These are phyloP conservation scores for Pelmatolapia mariae DNA, from an alignment of 2,113 vertebrate genomes.

Conservation along the genomic window DNA sequence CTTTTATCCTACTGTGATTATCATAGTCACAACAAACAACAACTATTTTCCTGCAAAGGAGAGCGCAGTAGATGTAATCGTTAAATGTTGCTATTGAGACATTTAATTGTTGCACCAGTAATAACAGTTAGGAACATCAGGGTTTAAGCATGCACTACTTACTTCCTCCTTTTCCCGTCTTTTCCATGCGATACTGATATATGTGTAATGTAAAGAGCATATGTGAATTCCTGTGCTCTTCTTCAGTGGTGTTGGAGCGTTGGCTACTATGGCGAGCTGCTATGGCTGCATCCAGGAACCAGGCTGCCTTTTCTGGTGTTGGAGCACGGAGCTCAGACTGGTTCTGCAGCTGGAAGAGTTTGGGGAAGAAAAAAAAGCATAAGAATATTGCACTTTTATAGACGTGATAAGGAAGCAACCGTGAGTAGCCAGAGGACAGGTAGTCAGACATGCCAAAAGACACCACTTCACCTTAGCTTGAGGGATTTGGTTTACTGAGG, in stretches of 20 bases:
- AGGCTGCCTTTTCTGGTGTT: conserved; percentile 92
- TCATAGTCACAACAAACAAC: neutral
- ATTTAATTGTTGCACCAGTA: neutral
- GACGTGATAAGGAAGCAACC: neutral
- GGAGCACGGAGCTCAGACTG: conserved; percentile 94
- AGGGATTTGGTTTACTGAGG: neutral
- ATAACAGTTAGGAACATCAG: neutral
- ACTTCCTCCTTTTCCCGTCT: conserved; percentile 94
- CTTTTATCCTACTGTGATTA: neutral
- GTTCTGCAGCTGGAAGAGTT: conserved; percentile 85
- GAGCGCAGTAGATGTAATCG: neutral
- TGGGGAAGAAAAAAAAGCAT: neutral
- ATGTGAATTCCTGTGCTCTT: conserved; percentile 93
- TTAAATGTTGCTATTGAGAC: neutral
- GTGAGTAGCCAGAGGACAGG: neutral
- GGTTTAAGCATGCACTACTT: conserved; percentile 55
- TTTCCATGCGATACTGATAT: conserved; percentile 99
- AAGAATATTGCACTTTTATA: neutral
- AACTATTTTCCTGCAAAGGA: neutral
- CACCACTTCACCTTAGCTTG: neutral
- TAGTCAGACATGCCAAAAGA: neutral
- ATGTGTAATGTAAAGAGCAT: conserved; percentile 98
- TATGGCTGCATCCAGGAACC: conserved; percentile 92
- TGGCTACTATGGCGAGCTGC: conserved; percentile 85
- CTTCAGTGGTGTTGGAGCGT: conserved; percentile 77